Conservation (phyloP, 2,888 invertebrate genomes). For the Yponomeuta malinellus region DNA sequence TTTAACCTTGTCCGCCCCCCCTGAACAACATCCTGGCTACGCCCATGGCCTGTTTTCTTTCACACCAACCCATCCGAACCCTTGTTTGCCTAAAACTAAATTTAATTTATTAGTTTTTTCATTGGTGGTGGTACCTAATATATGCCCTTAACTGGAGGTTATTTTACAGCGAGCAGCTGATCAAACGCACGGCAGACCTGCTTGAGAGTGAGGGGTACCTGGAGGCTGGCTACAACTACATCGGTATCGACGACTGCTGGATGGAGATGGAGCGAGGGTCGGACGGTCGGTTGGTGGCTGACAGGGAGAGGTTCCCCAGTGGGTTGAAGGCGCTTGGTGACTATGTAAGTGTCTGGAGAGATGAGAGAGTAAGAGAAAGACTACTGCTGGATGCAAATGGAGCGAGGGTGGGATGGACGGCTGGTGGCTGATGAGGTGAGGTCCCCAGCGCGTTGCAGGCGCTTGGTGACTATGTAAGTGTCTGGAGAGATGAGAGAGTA, state of each 20-base stretch:
- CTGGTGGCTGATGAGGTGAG: conserved; percentile 82
- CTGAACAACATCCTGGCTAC: too few relatives aligned
- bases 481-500: too few relatives aligned
- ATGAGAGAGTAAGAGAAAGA: too few relatives aligned
- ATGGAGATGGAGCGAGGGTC: conserved; percentile 76
- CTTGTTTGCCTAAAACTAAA: too few relatives aligned
- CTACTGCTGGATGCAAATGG: too few relatives aligned
- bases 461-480: conserved; percentile 82
- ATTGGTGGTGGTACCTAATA: too few relatives aligned
- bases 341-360: conserved; percentile 73
- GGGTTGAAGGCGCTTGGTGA: conserved; percentile 83
- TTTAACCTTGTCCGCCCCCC: too few relatives aligned
- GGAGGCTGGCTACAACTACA: conserved; percentile 82
- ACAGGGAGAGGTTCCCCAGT: conserved; percentile 80
- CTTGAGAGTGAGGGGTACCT: conserved; percentile 81
- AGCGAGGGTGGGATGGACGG: conserved; percentile 28
- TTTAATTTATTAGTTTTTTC: too few relatives aligned
- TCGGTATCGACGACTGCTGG: conserved; percentile 88
- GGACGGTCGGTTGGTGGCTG: conserved; percentile 78
- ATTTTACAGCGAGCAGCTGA: conserved; percentile 74
- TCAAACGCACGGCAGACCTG: conserved; percentile 77
- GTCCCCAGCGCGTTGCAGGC: conserved; percentile 83
- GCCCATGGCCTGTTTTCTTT: too few relatives aligned
- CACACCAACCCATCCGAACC: too few relatives aligned
- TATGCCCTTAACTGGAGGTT: not conserved